Evolutionary conservation across 2,888 invertebrate genomes (phyloP).

Genomic region (Meganola albula): DNA sequence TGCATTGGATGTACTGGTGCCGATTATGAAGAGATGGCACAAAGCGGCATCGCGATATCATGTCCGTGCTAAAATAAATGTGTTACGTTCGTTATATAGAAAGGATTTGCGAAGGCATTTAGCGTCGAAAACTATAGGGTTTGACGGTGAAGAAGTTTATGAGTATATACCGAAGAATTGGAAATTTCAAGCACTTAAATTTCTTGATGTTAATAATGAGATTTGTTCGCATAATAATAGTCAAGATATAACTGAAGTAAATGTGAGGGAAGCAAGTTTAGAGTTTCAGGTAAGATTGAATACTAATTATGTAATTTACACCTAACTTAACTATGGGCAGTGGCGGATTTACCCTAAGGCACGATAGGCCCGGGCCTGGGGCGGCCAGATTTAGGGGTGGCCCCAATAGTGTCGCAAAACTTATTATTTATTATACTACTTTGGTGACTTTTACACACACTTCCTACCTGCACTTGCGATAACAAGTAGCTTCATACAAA

Average conservation of each 20-base stretch:
- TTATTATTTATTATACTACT: no score
- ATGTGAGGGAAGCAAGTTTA: no score
- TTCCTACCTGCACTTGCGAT: no score
- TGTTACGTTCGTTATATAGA: conserved; percentile 35
- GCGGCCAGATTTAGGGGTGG: no score
- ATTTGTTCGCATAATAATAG: conserved; percentile 4
- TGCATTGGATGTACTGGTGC: conserved; percentile 27
- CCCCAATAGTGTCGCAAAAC: no score
- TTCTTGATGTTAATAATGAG: conserved; percentile 27
- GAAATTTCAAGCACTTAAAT: conserved; percentile 35
- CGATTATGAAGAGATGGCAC: conserved; percentile 28
- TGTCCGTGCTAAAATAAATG: conserved; percentile 40
- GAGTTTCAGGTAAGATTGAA: no score
- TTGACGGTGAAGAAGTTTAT: conserved; percentile 31
- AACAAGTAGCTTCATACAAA: no score
- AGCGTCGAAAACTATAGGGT: conserved; percentile 24
- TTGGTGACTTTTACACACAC: no score
- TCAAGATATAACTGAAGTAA: conserved; percentile 16
- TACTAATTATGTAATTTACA: no score
- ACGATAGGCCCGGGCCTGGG: no score
- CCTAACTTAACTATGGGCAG: no score
- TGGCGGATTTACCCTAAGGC: no score
- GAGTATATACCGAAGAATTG: conserved; percentile 31
- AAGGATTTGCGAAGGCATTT: conserved; percentile 32
- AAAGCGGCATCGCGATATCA: conserved; percentile 26